Evolutionary conservation across 2,113 vertebrate genomes (phyloP).

Genomic region (Caloenas nicobarica): DNA sequence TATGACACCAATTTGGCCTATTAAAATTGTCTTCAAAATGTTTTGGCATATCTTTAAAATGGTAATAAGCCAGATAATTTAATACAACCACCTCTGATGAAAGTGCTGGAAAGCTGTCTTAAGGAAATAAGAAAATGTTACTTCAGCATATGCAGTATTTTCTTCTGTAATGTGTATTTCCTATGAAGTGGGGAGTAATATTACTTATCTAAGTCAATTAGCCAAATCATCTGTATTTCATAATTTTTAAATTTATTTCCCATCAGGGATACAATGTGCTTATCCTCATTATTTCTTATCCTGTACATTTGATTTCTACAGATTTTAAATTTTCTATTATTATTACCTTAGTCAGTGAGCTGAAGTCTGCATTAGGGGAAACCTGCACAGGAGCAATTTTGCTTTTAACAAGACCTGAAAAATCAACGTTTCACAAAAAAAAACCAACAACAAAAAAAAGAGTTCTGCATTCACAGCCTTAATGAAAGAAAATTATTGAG

Average conservation of each 20-base stretch:
- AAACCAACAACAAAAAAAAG: no score
- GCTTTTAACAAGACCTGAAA: background rate
- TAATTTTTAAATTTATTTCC: background rate
- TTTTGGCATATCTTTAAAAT: background rate
- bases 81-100: background rate
- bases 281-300: slow-evolving; percentile 10
- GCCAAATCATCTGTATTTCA: background rate
- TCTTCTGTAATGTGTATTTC: background rate
- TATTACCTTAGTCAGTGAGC: background rate
- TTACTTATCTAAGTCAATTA: slow-evolving; percentile 37
- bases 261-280: slow-evolving; percentile 3
- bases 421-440: background rate
- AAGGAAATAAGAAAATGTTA: background rate
- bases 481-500: background rate
- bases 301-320: background rate
- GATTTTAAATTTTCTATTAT: slow-evolving; percentile 7
- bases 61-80: background rate
- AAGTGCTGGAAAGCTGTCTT: background rate
- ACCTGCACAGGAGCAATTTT: background rate
- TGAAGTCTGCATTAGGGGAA: background rate
- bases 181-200: background rate
- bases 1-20: background rate
- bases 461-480: background rate
- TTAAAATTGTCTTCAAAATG: background rate
- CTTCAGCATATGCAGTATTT: background rate